Evolutionary conservation across 2,888 invertebrate genomes (phyloP).

Genomic region (Alloplasta piceator): DNA sequence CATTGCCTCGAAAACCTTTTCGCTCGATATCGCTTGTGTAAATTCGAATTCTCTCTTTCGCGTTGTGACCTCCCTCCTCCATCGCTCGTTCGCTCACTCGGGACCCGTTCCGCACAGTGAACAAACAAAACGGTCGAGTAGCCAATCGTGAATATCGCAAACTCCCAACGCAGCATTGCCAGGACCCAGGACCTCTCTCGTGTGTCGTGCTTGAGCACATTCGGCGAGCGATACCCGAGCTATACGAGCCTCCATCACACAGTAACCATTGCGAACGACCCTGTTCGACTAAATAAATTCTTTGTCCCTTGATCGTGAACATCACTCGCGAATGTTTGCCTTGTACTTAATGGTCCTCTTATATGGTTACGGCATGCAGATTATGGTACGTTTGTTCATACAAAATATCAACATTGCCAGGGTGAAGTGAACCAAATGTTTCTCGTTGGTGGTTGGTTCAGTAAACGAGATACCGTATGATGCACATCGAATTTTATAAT

Average conservation of each 20-base stretch:
- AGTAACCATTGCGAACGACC: neutral
- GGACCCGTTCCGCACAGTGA: constrained; percentile 29
- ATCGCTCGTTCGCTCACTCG: neutral
- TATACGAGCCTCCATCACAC: neutral
- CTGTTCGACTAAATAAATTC: constrained; percentile 13
- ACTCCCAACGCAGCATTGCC: constrained; percentile 8
- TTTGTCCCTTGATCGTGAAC: neutral
- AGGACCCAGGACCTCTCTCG: constrained; percentile 8
- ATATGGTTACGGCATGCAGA: neutral
- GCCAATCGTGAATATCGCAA: constrained; percentile 44
- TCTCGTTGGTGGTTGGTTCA: too few relatives aligned
- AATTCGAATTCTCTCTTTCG: constrained; percentile 34
- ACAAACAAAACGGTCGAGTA: constrained; percentile 44
- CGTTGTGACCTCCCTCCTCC: neutral
- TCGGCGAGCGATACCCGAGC: constrained; percentile 9
- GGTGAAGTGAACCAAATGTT: too few relatives aligned
- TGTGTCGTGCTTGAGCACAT: constrained; percentile 8
- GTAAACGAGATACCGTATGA: too few relatives aligned
- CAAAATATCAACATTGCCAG: neutral
- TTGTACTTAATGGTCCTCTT: neutral
- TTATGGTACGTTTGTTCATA: neutral
- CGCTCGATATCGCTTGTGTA: constrained; percentile 15
- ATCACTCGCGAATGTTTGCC: neutral
- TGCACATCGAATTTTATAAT: too few relatives aligned
- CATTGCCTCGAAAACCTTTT: constrained; percentile 6